Percentiles rank a stretch among this genome's conserved stretches.
These are phyloP conservation scores for Meloidogyne floridensis DNA, from an alignment of 1,140 invertebrate species.

Conservation along the genomic window DNA sequence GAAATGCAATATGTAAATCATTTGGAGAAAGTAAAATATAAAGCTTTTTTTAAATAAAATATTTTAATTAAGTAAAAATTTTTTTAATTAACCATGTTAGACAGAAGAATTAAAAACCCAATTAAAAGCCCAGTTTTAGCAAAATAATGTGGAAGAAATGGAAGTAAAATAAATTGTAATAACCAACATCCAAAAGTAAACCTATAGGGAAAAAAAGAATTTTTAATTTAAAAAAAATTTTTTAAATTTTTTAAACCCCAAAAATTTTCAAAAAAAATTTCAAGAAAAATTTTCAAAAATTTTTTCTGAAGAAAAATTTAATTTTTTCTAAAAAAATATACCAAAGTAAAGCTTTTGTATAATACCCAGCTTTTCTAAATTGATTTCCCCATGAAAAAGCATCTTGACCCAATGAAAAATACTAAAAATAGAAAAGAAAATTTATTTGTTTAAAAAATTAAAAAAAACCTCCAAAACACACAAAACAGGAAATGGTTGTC, in stretches of 20 bases:
- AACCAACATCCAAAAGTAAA: conserved; percentile 48
- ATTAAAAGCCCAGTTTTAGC: conserved; percentile 55
- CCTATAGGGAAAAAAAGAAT: conserved; percentile 31
- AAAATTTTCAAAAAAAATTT: too few relatives aligned
- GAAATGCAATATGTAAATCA: conserved; percentile 57
- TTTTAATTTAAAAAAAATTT: conserved; percentile 15
- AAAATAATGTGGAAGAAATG: conserved; percentile 58
- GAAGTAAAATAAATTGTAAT: conserved; percentile 51
- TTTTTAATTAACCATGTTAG: conserved; percentile 52
- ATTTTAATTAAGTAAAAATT: conserved; percentile 15
- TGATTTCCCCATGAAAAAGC: conserved; percentile 89
- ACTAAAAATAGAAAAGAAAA: conserved; percentile 12
- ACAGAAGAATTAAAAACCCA: conserved; percentile 53
- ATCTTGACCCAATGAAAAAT: conserved; percentile 73
- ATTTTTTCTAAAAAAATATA: conserved; percentile 28
- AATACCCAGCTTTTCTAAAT: conserved; percentile 92
- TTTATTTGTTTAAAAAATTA: background rate
- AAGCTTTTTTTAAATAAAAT: background rate
- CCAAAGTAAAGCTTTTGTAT: conserved; percentile 79
- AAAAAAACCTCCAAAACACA: conserved; percentile 79
- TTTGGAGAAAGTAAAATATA: conserved; percentile 29
- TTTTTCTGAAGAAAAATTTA: too few relatives aligned
- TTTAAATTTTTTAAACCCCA: background rate
- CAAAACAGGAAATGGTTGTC: conserved; percentile 89
- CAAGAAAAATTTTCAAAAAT: too few relatives aligned